Evolutionary conservation across 2,888 invertebrate species (phyloP).

Genomic region (Lordiphosa fenestrarum): DNA sequence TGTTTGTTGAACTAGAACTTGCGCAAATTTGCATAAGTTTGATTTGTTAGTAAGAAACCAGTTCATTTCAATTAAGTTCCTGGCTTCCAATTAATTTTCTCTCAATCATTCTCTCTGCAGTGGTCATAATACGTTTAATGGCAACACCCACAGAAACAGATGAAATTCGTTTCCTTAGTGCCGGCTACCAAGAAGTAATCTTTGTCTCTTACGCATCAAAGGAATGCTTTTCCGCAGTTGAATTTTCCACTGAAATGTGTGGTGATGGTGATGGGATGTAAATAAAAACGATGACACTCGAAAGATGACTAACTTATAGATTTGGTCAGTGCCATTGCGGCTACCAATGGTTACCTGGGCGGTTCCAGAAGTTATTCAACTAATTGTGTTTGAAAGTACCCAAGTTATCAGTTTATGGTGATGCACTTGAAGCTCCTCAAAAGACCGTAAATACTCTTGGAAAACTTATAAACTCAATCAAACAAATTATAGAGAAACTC

Average conservation of each 20-base stretch:
- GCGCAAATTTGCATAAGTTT: slow-evolving; percentile 11
- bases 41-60: slow-evolving; percentile 20
- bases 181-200: slow-evolving; percentile 2
- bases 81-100: neutral
- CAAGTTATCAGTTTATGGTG: too few species aligned
- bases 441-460: too few species aligned
- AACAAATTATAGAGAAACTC: too few species aligned
- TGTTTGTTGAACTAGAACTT: slow-evolving; percentile 23
- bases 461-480: too few species aligned
- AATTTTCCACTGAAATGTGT: slow-evolving; percentile 16
- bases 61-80: neutral
- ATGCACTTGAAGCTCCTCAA: too few species aligned
- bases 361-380: slow-evolving; percentile 13
- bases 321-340: slow-evolving; percentile 4
- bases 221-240: slow-evolving; percentile 44
- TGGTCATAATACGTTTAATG: neutral
- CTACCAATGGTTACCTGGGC: slow-evolving; percentile 27
- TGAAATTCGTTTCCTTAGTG: slow-evolving; percentile 44
- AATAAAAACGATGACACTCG: slow-evolving; percentile 54
- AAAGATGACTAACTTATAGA: slow-evolving; percentile 7
- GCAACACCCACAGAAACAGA: slow-evolving; percentile 3
- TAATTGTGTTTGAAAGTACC: too few species aligned
- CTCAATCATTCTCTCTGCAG: neutral
- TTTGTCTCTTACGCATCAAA: slow-evolving; percentile 29
- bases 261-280: slow-evolving; percentile 50